phyloP scores from a whole-genome alignment of 2,888 invertebrate genomes.

The Pimpla rufipes region DNA sequence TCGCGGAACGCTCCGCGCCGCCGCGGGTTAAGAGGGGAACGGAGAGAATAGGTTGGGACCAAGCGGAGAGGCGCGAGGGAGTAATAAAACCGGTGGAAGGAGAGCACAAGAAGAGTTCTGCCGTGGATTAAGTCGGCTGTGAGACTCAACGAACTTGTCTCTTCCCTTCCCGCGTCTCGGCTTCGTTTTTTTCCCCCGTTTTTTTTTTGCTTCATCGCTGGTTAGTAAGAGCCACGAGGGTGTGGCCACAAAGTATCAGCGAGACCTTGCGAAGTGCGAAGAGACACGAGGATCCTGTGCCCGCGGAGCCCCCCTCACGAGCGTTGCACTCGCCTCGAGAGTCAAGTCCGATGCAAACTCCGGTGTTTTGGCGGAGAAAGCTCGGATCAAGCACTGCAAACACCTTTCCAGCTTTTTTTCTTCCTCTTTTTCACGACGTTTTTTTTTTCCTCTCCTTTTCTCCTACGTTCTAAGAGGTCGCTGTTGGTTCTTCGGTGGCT shows the following conservation, averaged over 20 bases:
- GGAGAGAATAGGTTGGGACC: neutral
- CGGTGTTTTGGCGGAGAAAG: neutral
- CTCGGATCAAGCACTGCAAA: conserved; percentile 8
- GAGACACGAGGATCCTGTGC: neutral
- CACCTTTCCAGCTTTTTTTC: conserved; percentile 4
- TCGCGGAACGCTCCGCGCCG: conserved; percentile 28
- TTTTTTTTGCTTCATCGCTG: conserved; percentile 19
- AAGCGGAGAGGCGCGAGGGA: conserved; percentile 19
- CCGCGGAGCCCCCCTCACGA: neutral
- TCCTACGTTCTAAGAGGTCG: neutral
- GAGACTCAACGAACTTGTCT: conserved; percentile 30
- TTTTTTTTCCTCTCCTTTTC: neutral
- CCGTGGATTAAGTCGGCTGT: conserved; percentile 26
- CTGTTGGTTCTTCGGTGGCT: neutral
- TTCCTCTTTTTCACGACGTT: too few species aligned
- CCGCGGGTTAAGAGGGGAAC: conserved; percentile 26
- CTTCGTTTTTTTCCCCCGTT: neutral
- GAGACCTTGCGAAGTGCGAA: neutral
- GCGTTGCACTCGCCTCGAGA: conserved; percentile 27
- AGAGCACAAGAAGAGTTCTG: conserved; percentile 5
- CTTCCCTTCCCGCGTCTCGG: neutral
- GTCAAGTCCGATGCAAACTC: conserved; percentile 19
- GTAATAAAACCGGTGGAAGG: conserved; percentile 26
- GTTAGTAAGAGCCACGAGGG: conserved; percentile 27
- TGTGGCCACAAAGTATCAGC: conserved; percentile 43